Evolutionary conservation across 2,797 vertebrate species (phyloP), one percentile per base, ranked within the genome.

Genomic region (Nyctalus aviator): DNA sequence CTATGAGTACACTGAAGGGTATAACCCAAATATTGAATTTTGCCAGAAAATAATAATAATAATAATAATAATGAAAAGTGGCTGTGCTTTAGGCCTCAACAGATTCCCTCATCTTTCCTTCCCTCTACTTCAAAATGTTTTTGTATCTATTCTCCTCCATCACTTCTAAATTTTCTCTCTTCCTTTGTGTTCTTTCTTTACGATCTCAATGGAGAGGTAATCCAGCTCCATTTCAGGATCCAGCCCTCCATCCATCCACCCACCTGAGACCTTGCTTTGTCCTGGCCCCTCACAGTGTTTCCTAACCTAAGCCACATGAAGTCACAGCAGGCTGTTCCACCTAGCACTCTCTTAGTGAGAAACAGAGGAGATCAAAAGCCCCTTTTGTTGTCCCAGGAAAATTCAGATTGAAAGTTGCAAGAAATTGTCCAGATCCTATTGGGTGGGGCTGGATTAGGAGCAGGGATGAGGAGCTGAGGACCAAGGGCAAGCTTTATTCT

Each of bases 101-200:
- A 55, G 13, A 1, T 50, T 30, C n/a, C n/a, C 85, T 96, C 21
- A 25, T 62, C 44, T 85, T 59, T 50, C 27, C 27, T 90, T 92
- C 90, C 23, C 55, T 91, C 10, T 77, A 64, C 53, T 41, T 87
- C 88, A 82, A 30, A 90, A 72, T 75, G 13, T 90, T 94, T 87
- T 23, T 84, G 10, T 35, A 62, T 90, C 21, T 68, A 8, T 8
- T 82, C 5, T 66, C 71, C 32, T 83, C n/a, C 50, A 50, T 59
- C 3, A 41, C 23, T 57, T 75, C 41, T 68, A 86, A 75, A 48
- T 50, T 72, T 85, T 21, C 23, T 94, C 0, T 75, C 30, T 62
- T 92, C 27, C 17, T 55, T 37, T 1, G 30, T 50, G 20, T 79
- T 90, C 37, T 75, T 85, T 92, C 48, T 44, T 48, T 57, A n/a